Conservation (phyloP, 1,140 invertebrate genomes). For the Hyles euphorbiae region DNA sequence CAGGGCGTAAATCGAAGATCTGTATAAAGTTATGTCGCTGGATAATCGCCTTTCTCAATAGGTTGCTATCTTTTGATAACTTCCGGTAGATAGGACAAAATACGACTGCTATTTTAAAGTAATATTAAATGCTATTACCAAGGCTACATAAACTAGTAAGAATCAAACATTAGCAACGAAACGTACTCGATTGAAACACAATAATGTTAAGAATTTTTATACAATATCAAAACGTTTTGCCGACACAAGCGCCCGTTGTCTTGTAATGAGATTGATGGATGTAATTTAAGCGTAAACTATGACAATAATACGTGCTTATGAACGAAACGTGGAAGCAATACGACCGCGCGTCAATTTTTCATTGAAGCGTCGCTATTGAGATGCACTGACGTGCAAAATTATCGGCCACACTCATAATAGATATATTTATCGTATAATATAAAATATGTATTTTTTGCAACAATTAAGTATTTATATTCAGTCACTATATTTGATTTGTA, state of each 20-base stretch:
- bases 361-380: not conserved
- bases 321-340: not conserved
- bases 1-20: no score
- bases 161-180: not conserved
- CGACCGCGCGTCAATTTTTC: not conserved
- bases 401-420: not conserved
- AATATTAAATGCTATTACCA: not conserved
- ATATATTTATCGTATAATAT: not conserved
- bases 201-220: not conserved
- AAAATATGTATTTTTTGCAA: not conserved
- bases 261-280: constrained; percentile 1
- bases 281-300: not conserved
- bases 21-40: no score
- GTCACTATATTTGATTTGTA: no score
- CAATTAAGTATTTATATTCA: not conserved
- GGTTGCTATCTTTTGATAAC: no score
- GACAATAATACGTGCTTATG: not conserved
- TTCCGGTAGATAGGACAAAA: no score
- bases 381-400: not conserved
- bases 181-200: not conserved
- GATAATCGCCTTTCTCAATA: no score
- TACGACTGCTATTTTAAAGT: not conserved
- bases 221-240: not conserved
- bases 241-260: not conserved
- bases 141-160: not conserved